These are phyloP conservation scores for Drusus annulatus DNA, from an alignment of 1,140 invertebrate genomes.

Conservation along the genomic window DNA sequence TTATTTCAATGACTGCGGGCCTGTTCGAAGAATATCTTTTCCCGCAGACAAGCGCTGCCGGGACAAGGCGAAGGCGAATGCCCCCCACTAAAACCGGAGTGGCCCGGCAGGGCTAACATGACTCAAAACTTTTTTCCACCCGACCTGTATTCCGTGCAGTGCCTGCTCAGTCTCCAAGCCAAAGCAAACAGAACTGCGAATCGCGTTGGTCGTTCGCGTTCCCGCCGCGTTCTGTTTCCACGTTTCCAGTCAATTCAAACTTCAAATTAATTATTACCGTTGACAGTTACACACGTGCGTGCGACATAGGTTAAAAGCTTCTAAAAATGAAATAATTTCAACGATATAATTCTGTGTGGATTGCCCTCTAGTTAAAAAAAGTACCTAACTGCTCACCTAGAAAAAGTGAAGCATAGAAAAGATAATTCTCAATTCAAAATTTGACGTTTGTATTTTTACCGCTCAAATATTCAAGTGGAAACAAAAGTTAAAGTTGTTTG, in stretches of 20 bases:
- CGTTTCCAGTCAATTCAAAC: too few relatives aligned
- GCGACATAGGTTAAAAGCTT: background rate
- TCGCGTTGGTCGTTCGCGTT: conserved; percentile 30
- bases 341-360: background rate
- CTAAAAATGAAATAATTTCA: background rate
- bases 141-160: background rate
- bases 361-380: background rate
- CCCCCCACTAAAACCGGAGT: conserved; percentile 40
- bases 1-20: too few relatives aligned
- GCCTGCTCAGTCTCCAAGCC: conserved; percentile 10
- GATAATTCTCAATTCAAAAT: background rate
- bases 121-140: conserved; percentile 41
- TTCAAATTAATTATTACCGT: conserved; percentile 22
- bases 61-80: conserved; percentile 35
- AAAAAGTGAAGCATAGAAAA: background rate
- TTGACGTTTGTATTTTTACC: conserved; percentile 5
- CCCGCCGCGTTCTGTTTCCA: conserved; percentile 15
- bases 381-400: background rate
- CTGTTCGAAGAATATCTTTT: conserved; percentile 27
- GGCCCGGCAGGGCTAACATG: conserved; percentile 32
- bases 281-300: conserved; percentile 24
- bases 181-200: background rate
- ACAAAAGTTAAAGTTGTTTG: too few relatives aligned
- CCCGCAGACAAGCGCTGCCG: conserved; percentile 14
- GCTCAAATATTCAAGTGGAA: too few relatives aligned